Conservation (phyloP, 2,888 invertebrate genomes). For the Dioctria linearis region DNA sequence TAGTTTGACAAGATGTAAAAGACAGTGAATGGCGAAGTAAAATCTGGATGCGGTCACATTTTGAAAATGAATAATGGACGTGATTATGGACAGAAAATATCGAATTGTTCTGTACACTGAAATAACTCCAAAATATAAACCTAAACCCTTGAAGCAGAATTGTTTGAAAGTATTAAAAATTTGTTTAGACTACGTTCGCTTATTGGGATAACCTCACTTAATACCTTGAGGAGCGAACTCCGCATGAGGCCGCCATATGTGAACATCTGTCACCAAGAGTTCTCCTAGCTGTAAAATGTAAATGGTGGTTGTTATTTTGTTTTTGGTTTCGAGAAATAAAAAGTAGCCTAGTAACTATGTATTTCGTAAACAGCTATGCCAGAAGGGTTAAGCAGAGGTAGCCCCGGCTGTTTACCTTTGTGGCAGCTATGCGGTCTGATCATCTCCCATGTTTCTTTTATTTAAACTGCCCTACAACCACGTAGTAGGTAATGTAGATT, state of each 20-base stretch:
- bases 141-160: background rate
- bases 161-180: too few relatives aligned
- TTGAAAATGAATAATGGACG: too few relatives aligned
- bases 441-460: background rate
- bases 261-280: conserved; percentile 9
- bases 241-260: conserved; percentile 15
- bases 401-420: background rate
- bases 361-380: background rate
- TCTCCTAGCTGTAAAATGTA: background rate
- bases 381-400: background rate
- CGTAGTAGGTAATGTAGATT: too few relatives aligned
- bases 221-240: background rate
- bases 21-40: too few relatives aligned
- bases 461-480: too few relatives aligned
- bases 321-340: background rate
- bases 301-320: background rate
- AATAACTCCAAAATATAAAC: background rate
- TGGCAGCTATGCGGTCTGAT: background rate
- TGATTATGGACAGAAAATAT: too few relatives aligned
- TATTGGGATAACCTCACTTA: background rate
- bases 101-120: background rate
- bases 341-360: background rate
- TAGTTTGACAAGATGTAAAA: background rate
- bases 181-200: background rate
- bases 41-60: too few relatives aligned